Evolutionary conservation across 2,113 vertebrate genomes (phyloP).

Genomic region (Vimba vimba): DNA sequence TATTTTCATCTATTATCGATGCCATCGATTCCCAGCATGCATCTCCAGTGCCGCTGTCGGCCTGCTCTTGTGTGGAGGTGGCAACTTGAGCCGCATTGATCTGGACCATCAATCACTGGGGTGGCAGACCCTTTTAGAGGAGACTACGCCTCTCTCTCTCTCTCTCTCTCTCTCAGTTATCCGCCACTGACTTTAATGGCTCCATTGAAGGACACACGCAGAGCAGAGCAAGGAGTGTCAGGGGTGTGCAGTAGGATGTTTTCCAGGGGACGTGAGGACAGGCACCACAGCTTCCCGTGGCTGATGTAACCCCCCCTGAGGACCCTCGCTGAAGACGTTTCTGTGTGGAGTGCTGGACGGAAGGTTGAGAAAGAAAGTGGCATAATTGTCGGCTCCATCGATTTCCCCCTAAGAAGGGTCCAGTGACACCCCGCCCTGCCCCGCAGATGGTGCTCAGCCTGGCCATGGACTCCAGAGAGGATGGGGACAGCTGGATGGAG

Average conservation of each 20-base stretch:
- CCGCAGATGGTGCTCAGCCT: slow-evolving; percentile 79
- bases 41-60: slow-evolving; percentile 14
- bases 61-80: slow-evolving; percentile 42
- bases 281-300: neutral
- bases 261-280: slow-evolving; percentile 29
- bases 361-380: slow-evolving; percentile 30
- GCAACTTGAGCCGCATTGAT: slow-evolving; percentile 63
- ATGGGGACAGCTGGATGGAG: slow-evolving; percentile 87
- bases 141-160: slow-evolving; percentile 34
- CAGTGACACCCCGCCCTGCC: slow-evolving; percentile 37
- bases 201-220: slow-evolving; percentile 50
- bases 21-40: slow-evolving; percentile 38
- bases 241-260: slow-evolving; percentile 25
- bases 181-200: slow-evolving; percentile 45
- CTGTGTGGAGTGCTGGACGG: slow-evolving; percentile 3
- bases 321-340: slow-evolving; percentile 19
- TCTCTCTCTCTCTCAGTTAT: slow-evolving; percentile 25
- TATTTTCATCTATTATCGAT: slow-evolving; percentile 37
- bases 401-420: slow-evolving; percentile 40
- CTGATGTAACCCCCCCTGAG: slow-evolving; percentile 36
- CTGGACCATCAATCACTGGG: slow-evolving; percentile 54
- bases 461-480: slow-evolving; percentile 86
- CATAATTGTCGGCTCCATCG: slow-evolving; percentile 55
- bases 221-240: slow-evolving; percentile 46
- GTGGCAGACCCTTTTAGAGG: slow-evolving; percentile 51